A percentile compares a stretch with the other conserved stretches of the same genome.
Conservation (phyloP, 2,113 vertebrate genomes). For the Ciconia boyciana region DNA sequence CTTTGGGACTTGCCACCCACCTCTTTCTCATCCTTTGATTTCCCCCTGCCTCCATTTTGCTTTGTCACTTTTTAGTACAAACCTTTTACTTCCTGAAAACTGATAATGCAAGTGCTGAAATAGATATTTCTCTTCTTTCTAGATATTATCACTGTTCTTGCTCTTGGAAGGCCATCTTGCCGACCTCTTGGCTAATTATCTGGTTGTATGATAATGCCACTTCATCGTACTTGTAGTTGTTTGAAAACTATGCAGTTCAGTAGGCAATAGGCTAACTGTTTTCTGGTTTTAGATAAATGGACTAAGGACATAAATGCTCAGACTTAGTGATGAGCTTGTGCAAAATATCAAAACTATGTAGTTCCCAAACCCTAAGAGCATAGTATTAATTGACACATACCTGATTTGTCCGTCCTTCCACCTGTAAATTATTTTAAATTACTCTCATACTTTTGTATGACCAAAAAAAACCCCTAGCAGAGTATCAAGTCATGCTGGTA, state of each 20-base stretch:
- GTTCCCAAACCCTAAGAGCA: neutral
- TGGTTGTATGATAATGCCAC: neutral
- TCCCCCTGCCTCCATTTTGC: neutral
- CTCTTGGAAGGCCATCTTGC: neutral
- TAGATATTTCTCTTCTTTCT: neutral
- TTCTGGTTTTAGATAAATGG: neutral
- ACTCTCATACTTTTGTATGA: neutral
- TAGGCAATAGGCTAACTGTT: neutral
- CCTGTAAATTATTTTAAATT: neutral
- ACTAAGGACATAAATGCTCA: neutral
- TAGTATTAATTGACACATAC: neutral
- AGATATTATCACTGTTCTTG: neutral
- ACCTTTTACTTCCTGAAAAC: neutral
- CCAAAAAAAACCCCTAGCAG: accelerated
- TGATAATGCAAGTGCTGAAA: neutral
- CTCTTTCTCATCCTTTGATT: neutral
- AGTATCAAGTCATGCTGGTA: accelerated
- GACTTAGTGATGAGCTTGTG: neutral
- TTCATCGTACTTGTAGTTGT: neutral
- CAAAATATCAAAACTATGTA: neutral
- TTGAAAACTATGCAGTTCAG: neutral
- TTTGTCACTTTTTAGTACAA: neutral
- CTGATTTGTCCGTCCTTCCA: neutral
- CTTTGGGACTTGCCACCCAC: neutral
- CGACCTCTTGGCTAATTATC: neutral